These are phyloP conservation scores for Myotis davidii DNA, from an alignment of 2,113 vertebrate genomes.

Conservation along the genomic window DNA sequence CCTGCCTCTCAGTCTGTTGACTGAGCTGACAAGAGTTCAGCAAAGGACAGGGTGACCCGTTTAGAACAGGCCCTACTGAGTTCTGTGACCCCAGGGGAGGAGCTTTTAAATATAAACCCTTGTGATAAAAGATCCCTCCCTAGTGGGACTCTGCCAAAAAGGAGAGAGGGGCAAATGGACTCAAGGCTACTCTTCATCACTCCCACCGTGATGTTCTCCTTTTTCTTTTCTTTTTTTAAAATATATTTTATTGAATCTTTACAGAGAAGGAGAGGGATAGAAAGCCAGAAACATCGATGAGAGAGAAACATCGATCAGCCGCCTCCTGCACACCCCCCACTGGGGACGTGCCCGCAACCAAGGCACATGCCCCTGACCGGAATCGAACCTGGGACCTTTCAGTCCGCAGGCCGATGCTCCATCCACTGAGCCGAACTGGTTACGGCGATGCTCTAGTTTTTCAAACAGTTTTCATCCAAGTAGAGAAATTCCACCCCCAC, in stretches of 20 bases:
- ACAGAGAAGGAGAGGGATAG: too few species aligned
- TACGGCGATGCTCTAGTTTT: too few species aligned
- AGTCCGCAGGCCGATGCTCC: too few species aligned
- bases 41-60: neutral
- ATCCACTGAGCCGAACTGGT: too few species aligned
- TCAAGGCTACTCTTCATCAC: neutral
- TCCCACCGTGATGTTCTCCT: neutral
- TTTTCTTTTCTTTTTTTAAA: too few species aligned
- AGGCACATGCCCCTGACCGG: too few species aligned
- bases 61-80: neutral
- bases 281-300: too few species aligned
- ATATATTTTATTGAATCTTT: too few species aligned
- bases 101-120: neutral
- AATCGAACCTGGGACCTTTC: too few species aligned
- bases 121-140: neutral
- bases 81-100: neutral
- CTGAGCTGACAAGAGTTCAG: neutral
- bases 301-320: too few species aligned
- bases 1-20: neutral
- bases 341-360: too few species aligned
- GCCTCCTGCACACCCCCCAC: too few species aligned
- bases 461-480: constrained; percentile 24
- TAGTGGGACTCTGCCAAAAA: neutral
- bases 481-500: neutral
- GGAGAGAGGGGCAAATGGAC: neutral